Percentiles rank a stretch among this genome's conserved stretches.
phyloP scores from a whole-genome alignment of 2,888 invertebrate genomes.

The Troilus luridus region DNA sequence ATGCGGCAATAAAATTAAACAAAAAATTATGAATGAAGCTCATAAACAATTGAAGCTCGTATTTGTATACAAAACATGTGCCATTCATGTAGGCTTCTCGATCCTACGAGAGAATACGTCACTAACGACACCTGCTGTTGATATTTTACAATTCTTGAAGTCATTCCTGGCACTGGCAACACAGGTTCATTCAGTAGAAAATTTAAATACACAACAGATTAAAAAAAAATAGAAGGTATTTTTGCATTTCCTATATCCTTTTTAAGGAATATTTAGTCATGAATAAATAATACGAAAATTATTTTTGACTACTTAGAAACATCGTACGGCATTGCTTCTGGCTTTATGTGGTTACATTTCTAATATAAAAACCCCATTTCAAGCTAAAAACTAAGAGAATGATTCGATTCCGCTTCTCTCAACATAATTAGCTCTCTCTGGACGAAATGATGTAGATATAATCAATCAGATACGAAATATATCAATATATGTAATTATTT shows the following conservation, averaged over 20 bases:
- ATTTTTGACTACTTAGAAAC: too few relatives aligned
- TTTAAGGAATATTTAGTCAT: too few relatives aligned
- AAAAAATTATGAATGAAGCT: neutral
- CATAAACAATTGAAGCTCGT: neutral
- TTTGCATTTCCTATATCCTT: neutral
- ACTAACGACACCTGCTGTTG: neutral
- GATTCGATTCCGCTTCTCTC: too few relatives aligned
- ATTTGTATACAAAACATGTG: neutral
- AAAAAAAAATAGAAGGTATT: neutral
- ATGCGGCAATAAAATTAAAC: neutral
- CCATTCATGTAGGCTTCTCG: neutral
- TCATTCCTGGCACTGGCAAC: neutral
- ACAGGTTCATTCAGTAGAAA: neutral
- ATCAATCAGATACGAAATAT: too few relatives aligned
- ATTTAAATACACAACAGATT: neutral
- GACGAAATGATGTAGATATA: too few relatives aligned
- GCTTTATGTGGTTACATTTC: too few relatives aligned
- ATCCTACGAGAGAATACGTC: neutral
- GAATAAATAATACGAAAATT: too few relatives aligned
- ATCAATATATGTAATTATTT: too few relatives aligned
- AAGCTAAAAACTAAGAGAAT: too few relatives aligned
- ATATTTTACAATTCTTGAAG: neutral
- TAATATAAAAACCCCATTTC: too few relatives aligned
- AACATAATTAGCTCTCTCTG: too few relatives aligned
- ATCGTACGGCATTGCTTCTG: too few relatives aligned